phyloP scores from a whole-genome alignment of 2,797 vertebrate genomes.

The Monodelphis domestica region DNA sequence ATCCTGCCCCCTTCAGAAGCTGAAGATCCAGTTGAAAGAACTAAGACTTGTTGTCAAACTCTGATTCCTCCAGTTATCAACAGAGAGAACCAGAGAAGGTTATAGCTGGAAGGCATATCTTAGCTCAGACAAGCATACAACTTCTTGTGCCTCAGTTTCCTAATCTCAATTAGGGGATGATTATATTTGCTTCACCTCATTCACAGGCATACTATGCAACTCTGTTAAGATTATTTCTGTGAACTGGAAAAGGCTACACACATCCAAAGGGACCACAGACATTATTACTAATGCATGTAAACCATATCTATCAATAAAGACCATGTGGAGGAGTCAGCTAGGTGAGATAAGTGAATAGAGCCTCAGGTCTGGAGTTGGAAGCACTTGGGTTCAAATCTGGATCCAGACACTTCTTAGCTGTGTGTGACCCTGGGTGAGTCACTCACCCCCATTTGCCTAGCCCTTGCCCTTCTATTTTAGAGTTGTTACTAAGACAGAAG shows the following conservation, averaged over 20 bases:
- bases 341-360: too few species aligned
- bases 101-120: neutral
- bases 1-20: neutral
- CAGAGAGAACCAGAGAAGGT: neutral
- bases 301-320: neutral
- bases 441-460: too few species aligned
- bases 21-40: neutral
- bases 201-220: neutral
- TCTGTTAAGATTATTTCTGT: neutral
- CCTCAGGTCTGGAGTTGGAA: too few species aligned
- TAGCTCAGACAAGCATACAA: neutral
- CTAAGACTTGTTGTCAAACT: neutral
- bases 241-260: neutral
- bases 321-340: neutral
- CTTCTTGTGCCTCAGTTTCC: neutral
- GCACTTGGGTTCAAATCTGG: too few species aligned
- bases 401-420: too few species aligned
- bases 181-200: neutral
- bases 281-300: neutral
- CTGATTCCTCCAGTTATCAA: neutral
- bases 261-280: neutral
- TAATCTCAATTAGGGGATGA: neutral
- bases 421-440: too few species aligned
- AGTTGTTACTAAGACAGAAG: too few species aligned
- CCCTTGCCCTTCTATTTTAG: too few species aligned